Evolutionary conservation across 2,113 vertebrate species (phyloP).

Genomic region (Perognathus longimembris): DNA sequence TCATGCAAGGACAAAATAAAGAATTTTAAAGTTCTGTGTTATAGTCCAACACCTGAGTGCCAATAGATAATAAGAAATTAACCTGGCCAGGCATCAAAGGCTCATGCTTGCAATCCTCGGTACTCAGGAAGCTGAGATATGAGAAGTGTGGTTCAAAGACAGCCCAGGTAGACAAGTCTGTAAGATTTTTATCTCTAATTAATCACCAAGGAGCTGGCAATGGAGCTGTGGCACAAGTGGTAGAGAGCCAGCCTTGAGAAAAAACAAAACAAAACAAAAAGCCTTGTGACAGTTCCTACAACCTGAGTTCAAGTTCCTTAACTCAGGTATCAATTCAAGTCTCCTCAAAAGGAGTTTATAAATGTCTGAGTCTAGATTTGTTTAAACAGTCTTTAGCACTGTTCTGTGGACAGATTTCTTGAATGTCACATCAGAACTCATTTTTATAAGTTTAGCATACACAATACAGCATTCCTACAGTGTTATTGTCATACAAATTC

Average conservation of each 20-base stretch:
- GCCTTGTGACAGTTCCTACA: no score
- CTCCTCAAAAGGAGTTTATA: constrained; percentile 50
- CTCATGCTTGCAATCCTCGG: no score
- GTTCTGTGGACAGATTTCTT: constrained; percentile 15
- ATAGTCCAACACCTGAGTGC: not conserved
- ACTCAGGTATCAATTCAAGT: constrained; percentile 2
- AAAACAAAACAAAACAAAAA: no score
- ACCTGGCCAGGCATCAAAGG: not conserved
- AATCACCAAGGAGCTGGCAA: no score
- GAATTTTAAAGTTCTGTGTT: constrained; percentile 33
- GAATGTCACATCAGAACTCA: constrained; percentile 23
- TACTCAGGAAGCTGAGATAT: no score
- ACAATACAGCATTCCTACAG: not conserved
- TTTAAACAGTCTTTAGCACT: constrained; percentile 35
- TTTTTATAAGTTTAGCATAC: constrained; percentile 21
- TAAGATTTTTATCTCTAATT: no score
- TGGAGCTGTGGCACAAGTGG: no score
- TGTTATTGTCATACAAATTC: not conserved
- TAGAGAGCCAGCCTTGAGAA: no score
- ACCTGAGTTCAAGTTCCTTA: no score
- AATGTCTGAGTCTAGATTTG: not conserved
- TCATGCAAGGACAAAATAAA: constrained; percentile 57
- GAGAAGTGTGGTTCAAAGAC: no score
- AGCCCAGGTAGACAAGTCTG: no score
- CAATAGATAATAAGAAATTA: constrained; percentile 35